These are phyloP conservation scores for Malacoctenus gilli DNA, from an alignment of 2,797 vertebrate species.

Conservation along the genomic window DNA sequence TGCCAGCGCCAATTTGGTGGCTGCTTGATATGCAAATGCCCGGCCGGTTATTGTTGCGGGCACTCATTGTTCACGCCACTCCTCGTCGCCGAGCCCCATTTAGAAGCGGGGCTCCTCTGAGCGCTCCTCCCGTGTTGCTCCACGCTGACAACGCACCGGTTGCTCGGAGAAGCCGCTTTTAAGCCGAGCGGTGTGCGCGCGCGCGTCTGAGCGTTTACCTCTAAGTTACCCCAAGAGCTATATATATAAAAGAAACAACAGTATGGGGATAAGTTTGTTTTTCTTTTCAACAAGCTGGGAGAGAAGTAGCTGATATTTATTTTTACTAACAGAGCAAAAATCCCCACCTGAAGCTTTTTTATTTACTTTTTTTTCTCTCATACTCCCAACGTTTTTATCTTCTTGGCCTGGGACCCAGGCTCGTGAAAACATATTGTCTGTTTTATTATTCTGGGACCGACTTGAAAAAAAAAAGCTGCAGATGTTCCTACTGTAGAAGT, in stretches of 20 bases:
- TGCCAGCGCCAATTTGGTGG: constrained; percentile 26
- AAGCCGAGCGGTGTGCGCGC: constrained; percentile 19
- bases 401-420: constrained; percentile 52
- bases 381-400: constrained; percentile 40
- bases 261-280: constrained; percentile 49
- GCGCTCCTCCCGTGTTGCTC: constrained; percentile 18
- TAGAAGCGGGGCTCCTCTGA: constrained; percentile 44
- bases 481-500: constrained; percentile 50
- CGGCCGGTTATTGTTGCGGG: constrained; percentile 36
- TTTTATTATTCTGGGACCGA: constrained; percentile 58
- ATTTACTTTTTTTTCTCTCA: background rate
- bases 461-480: constrained; percentile 60
- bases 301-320: constrained; percentile 35
- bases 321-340: constrained; percentile 44
- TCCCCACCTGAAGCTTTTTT: constrained; percentile 14
- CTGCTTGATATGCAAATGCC: constrained; percentile 60
- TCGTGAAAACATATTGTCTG: constrained; percentile 63
- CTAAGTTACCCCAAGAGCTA: constrained; percentile 53
- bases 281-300: constrained; percentile 50
- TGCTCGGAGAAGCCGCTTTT: constrained; percentile 22
- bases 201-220: constrained; percentile 53
- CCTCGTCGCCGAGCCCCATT: constrained; percentile 43
- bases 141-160: constrained; percentile 33
- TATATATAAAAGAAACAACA: constrained; percentile 16
- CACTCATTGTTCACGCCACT: constrained; percentile 49